Percentiles rank a stretch among this genome's conserved stretches.
phyloP scores from a whole-genome alignment of 2,888 invertebrate species.

The Ectemnius cavifrons region DNA sequence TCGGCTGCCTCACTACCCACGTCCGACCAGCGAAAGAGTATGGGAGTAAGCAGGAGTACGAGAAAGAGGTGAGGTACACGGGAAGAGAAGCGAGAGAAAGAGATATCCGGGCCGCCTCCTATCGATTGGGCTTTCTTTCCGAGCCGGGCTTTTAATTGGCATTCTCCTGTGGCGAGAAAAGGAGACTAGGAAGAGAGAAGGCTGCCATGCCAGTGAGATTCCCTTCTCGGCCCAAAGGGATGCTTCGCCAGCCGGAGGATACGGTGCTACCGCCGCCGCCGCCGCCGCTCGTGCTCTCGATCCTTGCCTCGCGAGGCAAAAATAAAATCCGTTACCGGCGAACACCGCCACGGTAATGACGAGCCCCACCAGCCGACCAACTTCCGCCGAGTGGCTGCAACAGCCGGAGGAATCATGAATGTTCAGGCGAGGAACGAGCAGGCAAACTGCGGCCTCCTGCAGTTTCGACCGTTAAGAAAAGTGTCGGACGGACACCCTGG shows the following conservation, averaged over 20 bases:
- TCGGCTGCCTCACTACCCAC: constrained; percentile 68
- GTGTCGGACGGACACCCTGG: no score
- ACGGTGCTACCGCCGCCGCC: no score
- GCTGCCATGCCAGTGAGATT: no score
- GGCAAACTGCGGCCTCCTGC: no score
- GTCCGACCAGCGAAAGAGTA: constrained; percentile 60
- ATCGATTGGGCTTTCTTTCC: constrained; percentile 77
- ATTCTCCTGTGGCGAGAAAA: constrained; percentile 76
- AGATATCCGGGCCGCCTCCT: constrained; percentile 70
- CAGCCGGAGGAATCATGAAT: no score
- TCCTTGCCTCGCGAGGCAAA: constrained; percentile 39
- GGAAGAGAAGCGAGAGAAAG: constrained; percentile 58
- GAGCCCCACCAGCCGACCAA: neutral
- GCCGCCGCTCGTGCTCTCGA: constrained; percentile 30
- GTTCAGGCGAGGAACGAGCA: no score
- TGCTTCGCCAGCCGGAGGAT: constrained; percentile 24
- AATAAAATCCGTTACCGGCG: constrained; percentile 30
- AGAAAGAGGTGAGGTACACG: constrained; percentile 63
- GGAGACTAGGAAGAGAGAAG: constrained; percentile 41
- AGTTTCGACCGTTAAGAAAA: no score
- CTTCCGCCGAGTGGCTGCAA: no score
- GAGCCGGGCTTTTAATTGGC: constrained; percentile 77
- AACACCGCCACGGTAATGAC: constrained; percentile 10
- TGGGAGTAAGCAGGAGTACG: constrained; percentile 66
- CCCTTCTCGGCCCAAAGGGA: constrained; percentile 51